Evolutionary conservation across 2,797 vertebrate species (phyloP).

Genomic region (Neomorphus geoffroyi): DNA sequence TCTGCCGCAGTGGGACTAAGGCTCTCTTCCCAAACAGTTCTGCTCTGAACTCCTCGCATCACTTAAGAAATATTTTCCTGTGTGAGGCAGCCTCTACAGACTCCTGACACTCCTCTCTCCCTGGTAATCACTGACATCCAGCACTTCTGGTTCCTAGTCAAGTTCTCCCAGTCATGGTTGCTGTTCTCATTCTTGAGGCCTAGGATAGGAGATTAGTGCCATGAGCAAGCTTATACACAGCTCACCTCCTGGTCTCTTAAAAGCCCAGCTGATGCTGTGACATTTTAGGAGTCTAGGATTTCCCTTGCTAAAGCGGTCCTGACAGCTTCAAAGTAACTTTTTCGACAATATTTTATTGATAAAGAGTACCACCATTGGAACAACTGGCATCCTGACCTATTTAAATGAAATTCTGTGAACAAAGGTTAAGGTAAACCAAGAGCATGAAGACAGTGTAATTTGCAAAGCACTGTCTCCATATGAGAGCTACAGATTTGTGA

Average conservation of each 20-base stretch:
- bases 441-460: background rate
- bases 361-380: background rate
- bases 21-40: background rate
- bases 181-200: background rate
- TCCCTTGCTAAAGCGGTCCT: background rate
- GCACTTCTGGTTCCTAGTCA: background rate
- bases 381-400: background rate
- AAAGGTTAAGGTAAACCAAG: background rate
- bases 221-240: background rate
- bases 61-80: background rate
- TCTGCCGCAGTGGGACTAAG: background rate
- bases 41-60: background rate
- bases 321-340: slow-evolving; percentile 10
- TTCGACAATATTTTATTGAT: slow-evolving; percentile 38
- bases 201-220: background rate
- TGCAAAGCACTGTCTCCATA: background rate
- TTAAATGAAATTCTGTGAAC: background rate
- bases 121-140: background rate
- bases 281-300: background rate
- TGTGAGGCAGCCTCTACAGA: background rate
- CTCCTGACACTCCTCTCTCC: background rate
- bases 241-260: background rate
- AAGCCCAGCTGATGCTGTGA: background rate
- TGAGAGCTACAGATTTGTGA: background rate
- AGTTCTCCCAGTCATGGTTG: background rate